Conservation (phyloP, 1,140 invertebrate genomes). For the Chymomyza costata region DNA sequence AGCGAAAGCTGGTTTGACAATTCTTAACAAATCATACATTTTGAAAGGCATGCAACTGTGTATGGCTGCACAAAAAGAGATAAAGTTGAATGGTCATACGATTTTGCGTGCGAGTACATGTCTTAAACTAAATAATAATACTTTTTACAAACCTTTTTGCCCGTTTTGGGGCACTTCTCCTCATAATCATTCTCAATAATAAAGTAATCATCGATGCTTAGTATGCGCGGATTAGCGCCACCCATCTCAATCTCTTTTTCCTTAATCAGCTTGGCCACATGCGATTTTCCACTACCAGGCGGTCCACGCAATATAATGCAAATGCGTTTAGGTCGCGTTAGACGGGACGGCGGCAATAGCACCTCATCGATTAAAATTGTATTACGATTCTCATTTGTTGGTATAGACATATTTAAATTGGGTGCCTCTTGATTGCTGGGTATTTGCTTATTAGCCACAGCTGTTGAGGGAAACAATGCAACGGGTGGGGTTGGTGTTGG, state of each 20-base stretch:
- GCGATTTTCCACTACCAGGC: constrained; percentile 90
- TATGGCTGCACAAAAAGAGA: too few species aligned
- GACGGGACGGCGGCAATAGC: constrained; percentile 76
- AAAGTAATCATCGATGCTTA: constrained; percentile 97
- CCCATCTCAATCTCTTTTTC: constrained; percentile 78
- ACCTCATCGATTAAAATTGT: constrained; percentile 88
- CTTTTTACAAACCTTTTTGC: constrained; percentile 81
- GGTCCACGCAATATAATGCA: constrained; percentile 92
- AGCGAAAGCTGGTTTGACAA: too few species aligned
- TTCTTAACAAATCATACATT: too few species aligned
- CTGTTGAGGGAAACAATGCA: constrained; percentile 50
- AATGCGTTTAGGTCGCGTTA: constrained; percentile 85
- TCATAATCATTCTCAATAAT: constrained; percentile 92
- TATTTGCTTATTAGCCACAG: constrained; percentile 46
- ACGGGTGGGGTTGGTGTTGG: background rate
- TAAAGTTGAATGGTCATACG: too few species aligned
- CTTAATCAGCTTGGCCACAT: constrained; percentile 88
- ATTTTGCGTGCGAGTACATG: too few species aligned
- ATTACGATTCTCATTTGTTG: constrained; percentile 68
- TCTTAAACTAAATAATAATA: too few species aligned
- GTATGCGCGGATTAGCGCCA: constrained; percentile 86
- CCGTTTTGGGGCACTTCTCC: constrained; percentile 85
- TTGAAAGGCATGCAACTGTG: too few species aligned
- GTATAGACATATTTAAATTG: constrained; percentile 45
- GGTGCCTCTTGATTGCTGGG: background rate